Percentiles rank a stretch among this genome's conserved stretches.
Evolutionary conservation across 2,797 vertebrate genomes (phyloP).

Genomic region (Megaceryle alcyon): DNA sequence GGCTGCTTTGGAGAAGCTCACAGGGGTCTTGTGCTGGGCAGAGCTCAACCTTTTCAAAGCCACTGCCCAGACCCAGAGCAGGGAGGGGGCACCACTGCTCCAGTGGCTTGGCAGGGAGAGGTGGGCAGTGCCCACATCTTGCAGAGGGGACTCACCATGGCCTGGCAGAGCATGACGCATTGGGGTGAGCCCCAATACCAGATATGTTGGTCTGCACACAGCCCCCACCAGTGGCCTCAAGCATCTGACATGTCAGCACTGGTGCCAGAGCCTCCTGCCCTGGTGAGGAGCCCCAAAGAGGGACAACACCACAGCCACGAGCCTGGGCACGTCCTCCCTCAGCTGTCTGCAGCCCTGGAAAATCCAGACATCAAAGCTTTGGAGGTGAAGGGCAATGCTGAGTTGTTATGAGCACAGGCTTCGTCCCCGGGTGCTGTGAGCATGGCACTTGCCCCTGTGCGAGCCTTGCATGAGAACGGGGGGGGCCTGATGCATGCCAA

Average conservation of each 20-base stretch:
- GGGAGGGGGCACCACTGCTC: background rate
- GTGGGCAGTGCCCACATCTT: rapidly evolving
- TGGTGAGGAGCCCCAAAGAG: background rate
- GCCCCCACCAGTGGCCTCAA: background rate
- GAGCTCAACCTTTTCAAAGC: background rate
- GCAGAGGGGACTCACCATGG: rapidly evolving
- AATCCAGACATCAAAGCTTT: background rate
- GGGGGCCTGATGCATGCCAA: rapidly evolving
- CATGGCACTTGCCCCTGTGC: background rate
- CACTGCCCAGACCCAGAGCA: too few species aligned
- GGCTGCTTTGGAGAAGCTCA: background rate
- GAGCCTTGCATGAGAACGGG: background rate
- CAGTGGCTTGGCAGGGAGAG: background rate
- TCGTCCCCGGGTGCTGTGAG: rapidly evolving
- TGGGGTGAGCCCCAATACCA: background rate
- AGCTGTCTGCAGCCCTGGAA: background rate
- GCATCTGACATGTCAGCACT: background rate
- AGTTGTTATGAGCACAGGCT: rapidly evolving
- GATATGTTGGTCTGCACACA: background rate
- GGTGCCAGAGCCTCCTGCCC: rapidly evolving
- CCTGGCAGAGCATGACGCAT: rapidly evolving
- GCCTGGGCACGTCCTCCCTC: background rate
- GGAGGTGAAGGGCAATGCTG: background rate
- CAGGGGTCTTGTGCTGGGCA: background rate
- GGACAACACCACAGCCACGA: rapidly evolving